phyloP scores from a whole-genome alignment of 1,140 invertebrate genomes.

The Holcopasites calliopsidis region DNA sequence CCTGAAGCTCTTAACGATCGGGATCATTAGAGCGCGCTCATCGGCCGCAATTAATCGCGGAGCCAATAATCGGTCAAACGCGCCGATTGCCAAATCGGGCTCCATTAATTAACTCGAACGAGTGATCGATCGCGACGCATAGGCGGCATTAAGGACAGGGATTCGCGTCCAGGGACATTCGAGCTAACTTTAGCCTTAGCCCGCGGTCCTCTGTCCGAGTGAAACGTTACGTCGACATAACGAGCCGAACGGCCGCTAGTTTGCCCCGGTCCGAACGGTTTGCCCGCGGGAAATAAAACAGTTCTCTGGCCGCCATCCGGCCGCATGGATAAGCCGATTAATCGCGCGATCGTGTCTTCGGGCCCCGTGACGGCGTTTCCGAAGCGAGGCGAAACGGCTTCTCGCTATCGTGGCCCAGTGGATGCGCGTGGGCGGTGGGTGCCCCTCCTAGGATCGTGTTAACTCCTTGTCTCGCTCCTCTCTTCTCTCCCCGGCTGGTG shows the following conservation, averaged over 20 bases:
- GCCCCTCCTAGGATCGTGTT: conserved; percentile 43
- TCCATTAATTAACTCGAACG: conserved; percentile 70
- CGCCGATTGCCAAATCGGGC: conserved; percentile 50
- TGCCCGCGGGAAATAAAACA: conserved; percentile 74
- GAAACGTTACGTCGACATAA: conserved; percentile 54
- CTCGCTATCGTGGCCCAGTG: conserved; percentile 28
- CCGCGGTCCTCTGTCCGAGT: conserved; percentile 26
- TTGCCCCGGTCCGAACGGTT: conserved; percentile 59
- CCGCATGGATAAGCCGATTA: conserved; percentile 72
- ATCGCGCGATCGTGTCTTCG: conserved; percentile 59
- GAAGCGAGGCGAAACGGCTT: too few relatives aligned
- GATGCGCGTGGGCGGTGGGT: conserved; percentile 53
- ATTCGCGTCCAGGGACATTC: conserved; percentile 76
- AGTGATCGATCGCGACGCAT: conserved; percentile 69
- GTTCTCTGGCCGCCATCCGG: conserved; percentile 67
- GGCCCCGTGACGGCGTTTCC: too few relatives aligned
- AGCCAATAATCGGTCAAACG: conserved; percentile 2
- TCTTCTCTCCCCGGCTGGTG: neutral
- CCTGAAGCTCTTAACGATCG: neutral
- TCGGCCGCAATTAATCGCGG: conserved; percentile 42
- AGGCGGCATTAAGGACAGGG: conserved; percentile 71
- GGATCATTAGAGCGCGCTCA: conserved; percentile 59
- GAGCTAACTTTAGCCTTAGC: conserved; percentile 78
- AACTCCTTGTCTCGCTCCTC: conserved; percentile 3
- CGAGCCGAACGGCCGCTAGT: conserved; percentile 57